Evolutionary conservation across 2,797 vertebrate species (phyloP), one percentile per base, ranked within the genome.

Genomic region (Sternarchorhynchus goeldii): DNA sequence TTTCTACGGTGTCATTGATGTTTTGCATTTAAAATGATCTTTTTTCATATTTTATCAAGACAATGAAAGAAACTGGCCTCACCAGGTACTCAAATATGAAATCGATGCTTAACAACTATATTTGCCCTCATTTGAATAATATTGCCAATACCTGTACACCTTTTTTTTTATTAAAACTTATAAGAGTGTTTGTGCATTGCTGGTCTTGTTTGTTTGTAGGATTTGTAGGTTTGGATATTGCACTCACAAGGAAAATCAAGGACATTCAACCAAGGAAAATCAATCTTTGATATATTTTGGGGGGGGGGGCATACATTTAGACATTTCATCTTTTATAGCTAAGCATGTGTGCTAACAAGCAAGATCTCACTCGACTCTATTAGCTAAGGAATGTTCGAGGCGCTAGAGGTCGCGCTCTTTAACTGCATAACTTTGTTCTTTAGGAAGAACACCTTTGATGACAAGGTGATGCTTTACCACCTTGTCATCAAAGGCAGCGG

Each of bases 371-470:
- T 25, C 25, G 25, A 25, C 25, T 25, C 25, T 25, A 25, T 25
- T 25, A 25, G 25, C 25, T 25, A 25, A 87, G 93, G 92, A 87
- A 93, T 93, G 57, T 94, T 92, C 88, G 93, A 93, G 86, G 94
- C 92, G 66, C 92, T 93, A 18, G 94, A 92, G 88, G 91, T 93
- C 87, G 93, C 86, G 92, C 93, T 95, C 92, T 94, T 95, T 91
- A 94, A 90, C 87, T 93, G 93, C 87, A 93, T 90, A 71, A 85
- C 91, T 86, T 92, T 91, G 86, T 90, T 20, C 56, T 94, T 88
- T 93, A 93, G 84, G 91, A 94, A 88, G 92, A n/a, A n/a, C n/a
- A n/a, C n/a, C n/a, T n/a, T n/a, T n/a, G n/a, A n/a, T n/a, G n/a
- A n/a, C n/a, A n/a, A n/a, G n/a, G n/a, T 93, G 89, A 93, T 93